phyloP scores from a whole-genome alignment of 2,113 vertebrate species.

The Heptranchias perlo region DNA sequence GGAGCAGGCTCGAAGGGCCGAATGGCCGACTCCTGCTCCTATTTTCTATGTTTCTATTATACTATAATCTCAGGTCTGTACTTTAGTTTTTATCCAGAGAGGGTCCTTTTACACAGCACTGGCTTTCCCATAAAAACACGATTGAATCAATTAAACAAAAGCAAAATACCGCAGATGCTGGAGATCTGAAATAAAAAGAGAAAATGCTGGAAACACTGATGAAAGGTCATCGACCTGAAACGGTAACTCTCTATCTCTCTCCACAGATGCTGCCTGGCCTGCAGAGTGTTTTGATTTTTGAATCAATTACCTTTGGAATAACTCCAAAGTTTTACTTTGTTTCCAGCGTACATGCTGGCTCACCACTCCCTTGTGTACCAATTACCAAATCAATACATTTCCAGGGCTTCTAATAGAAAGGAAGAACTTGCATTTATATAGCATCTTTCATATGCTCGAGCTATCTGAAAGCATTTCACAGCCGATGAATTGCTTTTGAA shows the following conservation, averaged over 20 bases:
- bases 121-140: neutral
- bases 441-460: too few species aligned
- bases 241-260: neutral
- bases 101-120: neutral
- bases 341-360: too few species aligned
- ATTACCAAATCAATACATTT: too few species aligned
- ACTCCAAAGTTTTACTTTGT: neutral
- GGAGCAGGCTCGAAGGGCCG: too few species aligned
- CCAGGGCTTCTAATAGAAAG: too few species aligned
- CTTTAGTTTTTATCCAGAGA: neutral
- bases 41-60: too few species aligned
- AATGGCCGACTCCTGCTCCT: too few species aligned
- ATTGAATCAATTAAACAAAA: too few species aligned
- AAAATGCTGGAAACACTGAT: neutral
- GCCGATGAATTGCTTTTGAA: too few species aligned
- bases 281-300: neutral
- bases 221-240: neutral
- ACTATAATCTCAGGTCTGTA: neutral
- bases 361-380: too few species aligned
- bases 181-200: neutral
- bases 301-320: neutral
- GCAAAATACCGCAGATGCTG: neutral
- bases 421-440: too few species aligned
- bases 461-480: too few species aligned
- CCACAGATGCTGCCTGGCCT: neutral